phyloP scores from a whole-genome alignment of 2,888 invertebrate species.

The Agriopis leucophaearia region DNA sequence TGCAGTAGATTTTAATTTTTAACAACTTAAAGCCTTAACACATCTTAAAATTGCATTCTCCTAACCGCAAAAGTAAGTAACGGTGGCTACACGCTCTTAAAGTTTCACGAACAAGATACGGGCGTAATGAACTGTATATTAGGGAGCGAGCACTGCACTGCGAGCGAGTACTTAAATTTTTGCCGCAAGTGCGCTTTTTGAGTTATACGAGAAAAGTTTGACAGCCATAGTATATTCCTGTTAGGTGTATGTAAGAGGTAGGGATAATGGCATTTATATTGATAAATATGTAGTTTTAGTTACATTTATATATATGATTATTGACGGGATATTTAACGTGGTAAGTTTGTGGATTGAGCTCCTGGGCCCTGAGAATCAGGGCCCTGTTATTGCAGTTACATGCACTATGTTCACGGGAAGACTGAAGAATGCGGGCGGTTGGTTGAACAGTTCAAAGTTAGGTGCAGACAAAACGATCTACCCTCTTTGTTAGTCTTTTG shows the following conservation, averaged over 20 bases:
- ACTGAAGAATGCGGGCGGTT: too few species aligned
- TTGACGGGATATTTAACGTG: too few species aligned
- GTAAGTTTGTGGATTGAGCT: too few species aligned
- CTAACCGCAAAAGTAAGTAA: not conserved
- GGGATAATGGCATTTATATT: too few species aligned
- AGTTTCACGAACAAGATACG: constrained; percentile 9
- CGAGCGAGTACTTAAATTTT: not conserved
- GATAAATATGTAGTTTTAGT: too few species aligned
- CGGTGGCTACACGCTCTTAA: constrained; percentile 13
- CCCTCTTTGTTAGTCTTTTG: too few species aligned
- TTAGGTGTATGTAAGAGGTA: not conserved
- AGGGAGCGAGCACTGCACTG: constrained; percentile 4
- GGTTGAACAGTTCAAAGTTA: too few species aligned
- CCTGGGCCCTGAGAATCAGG: too few species aligned
- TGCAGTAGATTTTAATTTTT: not conserved
- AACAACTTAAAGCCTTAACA: not conserved
- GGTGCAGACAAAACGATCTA: too few species aligned
- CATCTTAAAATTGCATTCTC: not conserved
- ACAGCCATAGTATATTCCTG: constrained; percentile 51
- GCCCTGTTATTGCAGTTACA: too few species aligned
- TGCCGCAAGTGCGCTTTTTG: constrained; percentile 46
- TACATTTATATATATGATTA: too few species aligned
- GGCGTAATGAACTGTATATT: constrained; percentile 16
- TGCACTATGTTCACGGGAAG: too few species aligned
- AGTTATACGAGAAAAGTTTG: constrained; percentile 70